Evolutionary conservation across 1,140 invertebrate genomes (phyloP), one percentile per base, ranked within the genome.

Genomic region (Drosophila simulans): DNA sequence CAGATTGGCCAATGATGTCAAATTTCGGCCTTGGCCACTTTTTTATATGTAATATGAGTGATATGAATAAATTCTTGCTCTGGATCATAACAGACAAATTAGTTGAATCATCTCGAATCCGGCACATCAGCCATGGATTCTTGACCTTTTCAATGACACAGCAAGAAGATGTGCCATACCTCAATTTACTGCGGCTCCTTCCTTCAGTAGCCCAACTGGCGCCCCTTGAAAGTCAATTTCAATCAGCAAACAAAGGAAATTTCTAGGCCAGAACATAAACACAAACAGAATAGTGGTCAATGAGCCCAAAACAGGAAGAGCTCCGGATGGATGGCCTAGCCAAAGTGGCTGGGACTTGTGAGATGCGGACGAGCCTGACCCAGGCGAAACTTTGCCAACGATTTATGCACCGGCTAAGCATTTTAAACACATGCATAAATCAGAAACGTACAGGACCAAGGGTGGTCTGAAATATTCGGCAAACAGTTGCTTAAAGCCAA

Each of bases 351-450:
- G 7, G 12, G 12, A 13, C 31, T 39, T 12, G 12, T 12, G 37
- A 39, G 66, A 48, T 31, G 45, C 20, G 65, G 62, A 43, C 20
- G 46, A 66, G 59, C 45, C 17, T 5, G 60, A 15, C 15, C 22
- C 11, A 17, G 39, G 43, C 27, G 35, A 49, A 69, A 63, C 48
- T 80, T 66, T 68, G 52, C 57, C 52, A 48, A 48, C 64, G 51
- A 70, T 70, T 70, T 70, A 70, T 70, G 66, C 52, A 39, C 64
- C 56, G 52, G 15, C 77, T 74, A 80, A 73, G 52, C 52, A 71
- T 68, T 80, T 75, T 57, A 82, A 77, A 63, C 65, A 65, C 73
- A 55, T 58, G 76, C 63, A 79, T 83, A 79, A 83, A 83, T 84
- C 75, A 83, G 69, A 69, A 59, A 76, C 66, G 64, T 60, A 51